Base-by-base conservation (phyloP, 2,797 vertebrate genomes). In the Alauda arvensis region DNA sequence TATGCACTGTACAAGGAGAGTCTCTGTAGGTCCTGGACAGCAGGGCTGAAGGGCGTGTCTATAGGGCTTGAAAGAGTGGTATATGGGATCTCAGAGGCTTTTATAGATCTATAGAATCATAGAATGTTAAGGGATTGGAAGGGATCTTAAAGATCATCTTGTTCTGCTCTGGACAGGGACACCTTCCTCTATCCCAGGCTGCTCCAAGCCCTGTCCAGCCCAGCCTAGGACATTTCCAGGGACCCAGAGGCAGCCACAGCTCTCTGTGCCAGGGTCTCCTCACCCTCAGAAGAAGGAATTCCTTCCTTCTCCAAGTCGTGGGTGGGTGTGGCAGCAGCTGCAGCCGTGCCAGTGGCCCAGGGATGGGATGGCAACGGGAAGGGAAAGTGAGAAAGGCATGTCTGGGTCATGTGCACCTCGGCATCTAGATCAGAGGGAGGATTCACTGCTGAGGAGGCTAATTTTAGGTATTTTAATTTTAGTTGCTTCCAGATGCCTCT, bases 401-500 rank as follows among this genome's bases (percentile, higher is more conserved):
- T 51, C 53, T 85, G 75, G 91, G 69, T 92, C 92, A 92, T 77
- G 87, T 91, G 87, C 19, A 0, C 72, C 84, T 86, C 1, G 52
- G 80, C 80, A 80, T 63, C 69, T 45, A 74, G 66, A 77, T 83
- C 77, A 89, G 72, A 91, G 72, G 74, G 53, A 93, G 83, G 77
- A 87, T 79, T 83, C 21, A 3, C 80, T 60, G 29, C 77, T 67
- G 24, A 31, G 49, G 39, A 70, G 45, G 83, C 83, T 94, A 93
- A 93, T 89, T 92, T 93, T 92, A 93, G 92, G 49, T 67, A 14
- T 85, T 87, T 89, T 91, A 92, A 93, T 89, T 94, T 93, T 93
- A 94, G 92, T 89, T 75, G 42, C 88, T 91, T 93, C 85, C 83
- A 83, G 83, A 70, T 89, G 80, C 55, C 83, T 91, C 51, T 77